Evolutionary conservation across 1,140 invertebrate species (phyloP), one percentile per base, ranked within the genome.

Genomic region (Drosophila tsacasi): DNA sequence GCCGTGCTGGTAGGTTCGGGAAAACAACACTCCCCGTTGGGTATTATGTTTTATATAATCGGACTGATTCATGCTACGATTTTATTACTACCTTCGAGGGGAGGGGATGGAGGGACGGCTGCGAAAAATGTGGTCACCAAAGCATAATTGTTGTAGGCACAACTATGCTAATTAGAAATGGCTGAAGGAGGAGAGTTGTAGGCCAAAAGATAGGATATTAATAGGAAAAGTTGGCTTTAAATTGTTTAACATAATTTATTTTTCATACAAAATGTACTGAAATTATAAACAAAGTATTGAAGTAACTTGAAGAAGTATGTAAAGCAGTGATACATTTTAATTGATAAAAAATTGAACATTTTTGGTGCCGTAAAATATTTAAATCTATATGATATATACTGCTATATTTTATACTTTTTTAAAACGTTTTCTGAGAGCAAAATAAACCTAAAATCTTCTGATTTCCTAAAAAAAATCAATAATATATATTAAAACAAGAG

Each of bases 11-110:
- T 67, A 78, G 66, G 60, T 25, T 59, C 21, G 46, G 63, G 58
- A 47, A 64, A 67, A 47, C 40, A 67, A 64, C 59, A 67, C 69
- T 69, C 39, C 65, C 65, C 7, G 65, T 57, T 57, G 67, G 44
- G 82, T 85, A 84, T 84, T 84, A 85, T 81, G 68, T 85, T 85
- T 60, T 85, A 81, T 85, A 85, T 85, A 84, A 85, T 84, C 81
- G 77, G 49, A 58, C 67, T 68, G 67, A 71, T 71, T 71, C 67
- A 68, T 63, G 21, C 62, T 15, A 30, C 19, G n/a, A 42, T 17
- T 13, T n/a, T 42, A 44, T 68, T 35, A 10, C 12, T 17, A 3
- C 55, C 6, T 23, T 17, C 1, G 39, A 3, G 23, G 46, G 71
- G 19, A 21, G 52, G 64, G 21, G 35, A 55, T 27, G 9, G 13